Percentiles rank a stretch among this genome's conserved stretches.
Conservation (phyloP, 64 coral and sea anemone species). For the Stichodactyla mertensii region DNA sequence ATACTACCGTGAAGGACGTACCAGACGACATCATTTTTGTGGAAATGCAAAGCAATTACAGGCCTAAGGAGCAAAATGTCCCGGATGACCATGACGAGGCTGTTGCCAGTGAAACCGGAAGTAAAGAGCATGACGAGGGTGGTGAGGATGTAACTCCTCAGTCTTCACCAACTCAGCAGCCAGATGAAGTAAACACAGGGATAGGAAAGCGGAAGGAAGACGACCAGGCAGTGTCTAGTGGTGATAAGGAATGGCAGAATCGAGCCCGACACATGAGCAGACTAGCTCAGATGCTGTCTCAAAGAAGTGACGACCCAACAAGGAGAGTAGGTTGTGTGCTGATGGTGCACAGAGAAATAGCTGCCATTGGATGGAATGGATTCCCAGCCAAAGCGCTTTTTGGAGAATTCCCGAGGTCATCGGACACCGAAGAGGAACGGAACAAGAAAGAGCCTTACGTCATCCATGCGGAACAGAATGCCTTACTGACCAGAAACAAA, state of each 20-base stretch:
- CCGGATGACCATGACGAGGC: background rate
- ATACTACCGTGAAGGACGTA: constrained; percentile 3
- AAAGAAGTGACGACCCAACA: constrained; percentile 31
- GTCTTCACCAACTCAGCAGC: background rate
- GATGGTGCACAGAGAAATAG: background rate
- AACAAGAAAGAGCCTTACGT: constrained; percentile 54
- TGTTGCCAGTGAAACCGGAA: background rate
- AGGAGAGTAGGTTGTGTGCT: constrained; percentile 24
- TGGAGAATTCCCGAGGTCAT: constrained; percentile 38
- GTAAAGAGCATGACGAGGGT: background rate
- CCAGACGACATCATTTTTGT: constrained; percentile 18
- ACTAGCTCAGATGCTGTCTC: constrained; percentile 35
- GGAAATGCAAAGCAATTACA: background rate
- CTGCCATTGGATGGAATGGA: constrained; percentile 34
- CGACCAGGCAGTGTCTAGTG: background rate
- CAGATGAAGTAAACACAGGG: background rate
- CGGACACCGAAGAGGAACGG: background rate
- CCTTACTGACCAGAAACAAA: constrained; percentile 45
- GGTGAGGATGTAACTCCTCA: background rate
- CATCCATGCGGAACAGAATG: constrained; percentile 74
- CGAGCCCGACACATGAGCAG: background rate
- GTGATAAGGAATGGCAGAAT: background rate
- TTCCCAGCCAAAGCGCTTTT: constrained; percentile 29
- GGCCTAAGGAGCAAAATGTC: background rate
- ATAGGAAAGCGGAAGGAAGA: background rate